Evolutionary conservation across 2,113 vertebrate species (phyloP).

Genomic region (Corythaixoides concolor): DNA sequence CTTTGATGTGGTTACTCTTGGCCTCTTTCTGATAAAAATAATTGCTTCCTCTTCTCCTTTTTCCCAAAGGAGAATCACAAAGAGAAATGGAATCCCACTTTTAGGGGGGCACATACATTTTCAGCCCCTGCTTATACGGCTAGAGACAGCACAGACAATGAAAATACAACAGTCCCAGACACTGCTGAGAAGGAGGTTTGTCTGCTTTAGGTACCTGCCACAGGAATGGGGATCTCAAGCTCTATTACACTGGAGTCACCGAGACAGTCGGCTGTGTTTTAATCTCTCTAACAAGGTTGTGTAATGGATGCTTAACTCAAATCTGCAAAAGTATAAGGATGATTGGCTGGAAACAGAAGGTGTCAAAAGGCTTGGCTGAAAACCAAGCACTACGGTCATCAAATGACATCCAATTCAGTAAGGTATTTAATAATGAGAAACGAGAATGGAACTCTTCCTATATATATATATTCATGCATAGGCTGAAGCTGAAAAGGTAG

Average conservation of each 20-base stretch:
- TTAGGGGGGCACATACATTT: not conserved
- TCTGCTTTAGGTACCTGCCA: not conserved
- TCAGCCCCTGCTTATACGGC: not conserved
- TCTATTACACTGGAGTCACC: not conserved
- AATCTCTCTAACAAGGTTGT: not conserved
- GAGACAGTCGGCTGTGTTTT: not conserved
- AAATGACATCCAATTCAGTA: not conserved
- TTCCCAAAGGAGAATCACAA: not conserved
- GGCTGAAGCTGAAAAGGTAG: not conserved
- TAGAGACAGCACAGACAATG: not conserved
- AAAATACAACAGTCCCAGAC: not conserved
- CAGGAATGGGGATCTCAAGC: not conserved
- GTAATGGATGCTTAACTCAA: not conserved
- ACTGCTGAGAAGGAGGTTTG: not conserved
- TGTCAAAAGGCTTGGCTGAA: not conserved
- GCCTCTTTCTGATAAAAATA: not conserved
- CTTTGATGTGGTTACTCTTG: not conserved
- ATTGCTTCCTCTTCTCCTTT: not conserved
- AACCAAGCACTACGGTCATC: not conserved
- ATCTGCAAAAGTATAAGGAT: not conserved
- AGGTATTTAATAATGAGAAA: not conserved
- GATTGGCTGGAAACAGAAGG: not conserved
- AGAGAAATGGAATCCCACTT: not conserved
- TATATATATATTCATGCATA: not conserved
- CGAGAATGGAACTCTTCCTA: not conserved